A percentile compares a stretch with the other conserved stretches of the same genome.
Evolutionary conservation across 2,113 vertebrate genomes (phyloP).

Genomic region (Pterocles burchelli): DNA sequence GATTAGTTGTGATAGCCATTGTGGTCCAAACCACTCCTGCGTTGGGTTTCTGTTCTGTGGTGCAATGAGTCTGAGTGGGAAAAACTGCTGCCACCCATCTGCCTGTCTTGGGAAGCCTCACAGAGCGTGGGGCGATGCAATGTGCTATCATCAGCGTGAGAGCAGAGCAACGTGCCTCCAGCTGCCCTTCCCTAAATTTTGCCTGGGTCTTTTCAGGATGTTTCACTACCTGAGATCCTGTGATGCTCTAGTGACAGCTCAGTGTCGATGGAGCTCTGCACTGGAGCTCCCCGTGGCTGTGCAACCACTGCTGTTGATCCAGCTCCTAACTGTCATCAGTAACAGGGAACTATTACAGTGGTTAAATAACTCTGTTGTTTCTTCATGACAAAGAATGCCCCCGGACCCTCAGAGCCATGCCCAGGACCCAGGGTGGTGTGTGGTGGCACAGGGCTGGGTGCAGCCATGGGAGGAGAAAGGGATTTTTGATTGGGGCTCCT

Average conservation of each 20-base stretch:
- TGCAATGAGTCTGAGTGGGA: background rate
- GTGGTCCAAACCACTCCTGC: background rate
- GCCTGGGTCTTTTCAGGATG: background rate
- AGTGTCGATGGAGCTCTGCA: accelerated
- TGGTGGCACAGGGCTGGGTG: too few relatives aligned
- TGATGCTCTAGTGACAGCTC: background rate
- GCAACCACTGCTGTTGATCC: background rate
- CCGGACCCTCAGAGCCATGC: background rate
- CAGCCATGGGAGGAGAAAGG: background rate
- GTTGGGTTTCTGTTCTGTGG: background rate
- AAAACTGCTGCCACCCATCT: background rate
- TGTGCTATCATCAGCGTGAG: background rate
- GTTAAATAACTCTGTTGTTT: background rate
- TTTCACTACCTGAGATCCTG: background rate
- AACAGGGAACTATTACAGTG: accelerated
- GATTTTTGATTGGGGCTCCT: background rate
- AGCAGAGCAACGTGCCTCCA: background rate
- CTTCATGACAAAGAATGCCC: background rate
- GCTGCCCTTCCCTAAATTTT: background rate
- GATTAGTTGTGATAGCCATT: background rate
- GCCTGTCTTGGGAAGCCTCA: accelerated
- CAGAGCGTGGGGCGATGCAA: background rate
- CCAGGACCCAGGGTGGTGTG: background rate
- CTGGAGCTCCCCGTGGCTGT: background rate
- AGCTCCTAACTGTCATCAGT: background rate